Percentiles rank a stretch among this genome's conserved stretches.
Conservation (phyloP, 2,113 vertebrate genomes). For the Oncorhynchus gorbuscha region DNA sequence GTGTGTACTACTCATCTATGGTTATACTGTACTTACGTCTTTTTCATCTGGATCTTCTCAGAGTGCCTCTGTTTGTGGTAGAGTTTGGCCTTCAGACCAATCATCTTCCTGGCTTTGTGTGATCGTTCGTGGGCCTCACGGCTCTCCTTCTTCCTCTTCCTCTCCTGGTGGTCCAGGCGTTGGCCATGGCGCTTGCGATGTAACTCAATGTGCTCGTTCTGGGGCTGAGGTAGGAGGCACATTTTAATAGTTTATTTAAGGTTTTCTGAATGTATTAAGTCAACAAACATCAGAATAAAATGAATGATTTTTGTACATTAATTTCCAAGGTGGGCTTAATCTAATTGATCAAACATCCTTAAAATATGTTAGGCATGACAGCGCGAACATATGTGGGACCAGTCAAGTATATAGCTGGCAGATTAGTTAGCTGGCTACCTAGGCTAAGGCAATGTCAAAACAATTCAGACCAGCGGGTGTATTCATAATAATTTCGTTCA, state of each 20-base stretch:
- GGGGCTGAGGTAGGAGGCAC: constrained; percentile 75
- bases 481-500: too few relatives aligned
- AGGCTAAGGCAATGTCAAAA: too few relatives aligned
- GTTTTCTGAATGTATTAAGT: background rate
- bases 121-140: constrained; percentile 91
- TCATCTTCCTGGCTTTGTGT: constrained; percentile 93
- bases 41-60: constrained; percentile 99
- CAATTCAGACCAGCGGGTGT: too few relatives aligned
- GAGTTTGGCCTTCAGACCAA: constrained; percentile 95
- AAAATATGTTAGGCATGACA: too few relatives aligned
- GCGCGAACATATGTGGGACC: too few relatives aligned
- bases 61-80: constrained; percentile 96
- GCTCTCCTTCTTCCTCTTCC: constrained; percentile 93
- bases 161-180: constrained; percentile 95
- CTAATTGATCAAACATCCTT: too few relatives aligned
- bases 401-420: too few relatives aligned
- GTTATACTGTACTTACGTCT: constrained; percentile 83
- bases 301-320: too few relatives aligned
- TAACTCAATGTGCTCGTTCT: constrained; percentile 96
- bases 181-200: constrained; percentile 94
- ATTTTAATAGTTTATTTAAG: background rate
- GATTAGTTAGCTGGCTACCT: too few relatives aligned
- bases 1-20: too few relatives aligned
- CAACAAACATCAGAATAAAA: background rate
- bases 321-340: too few relatives aligned